Evolutionary conservation across 2,797 vertebrate genomes (phyloP), one percentile per base, ranked within the genome.

Genomic region (Parauchenoglanis ngamensis): DNA sequence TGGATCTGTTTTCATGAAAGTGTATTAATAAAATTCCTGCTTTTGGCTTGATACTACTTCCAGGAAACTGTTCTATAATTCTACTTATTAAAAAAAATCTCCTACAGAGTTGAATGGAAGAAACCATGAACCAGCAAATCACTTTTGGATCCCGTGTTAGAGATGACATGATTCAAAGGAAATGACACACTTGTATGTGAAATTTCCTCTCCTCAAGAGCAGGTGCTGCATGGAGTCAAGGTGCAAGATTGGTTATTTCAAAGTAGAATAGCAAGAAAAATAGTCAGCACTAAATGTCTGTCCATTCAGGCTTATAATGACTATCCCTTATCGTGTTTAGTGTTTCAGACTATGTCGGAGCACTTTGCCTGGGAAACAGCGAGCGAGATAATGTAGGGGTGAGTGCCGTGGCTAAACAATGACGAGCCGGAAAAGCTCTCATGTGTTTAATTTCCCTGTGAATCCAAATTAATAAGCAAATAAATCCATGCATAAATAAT

Each of bases 401-500:
- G 86, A 87, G 87, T 79, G 88, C 77, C 61, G 67, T 54, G 17
- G 61, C 78, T 56, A 76, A 87, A 91, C 86, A 90, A 89, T 85
- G 83, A 79, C 72, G 28, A 79, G 87, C 77, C 81, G 23, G 73
- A 87, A 83, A 31, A 89, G 19, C 70, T 85, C 83, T 87, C 63
- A 81, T 86, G 88, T 87, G 89, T 90, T 90, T 92, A 89, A 90
- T 92, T 91, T 92, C 89, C 86, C 84, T 44, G 78, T 91, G 86
- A 90, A 91, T 90, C 35, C 83, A 88, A 90, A 91, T 91, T 91
- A 92, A 91, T 89, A 88, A 90, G 89, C 84, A 89, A 92, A 90
- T 89, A 90, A 91, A 91, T 88, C 86, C 86, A 91, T 88, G 91
- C 85, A 87, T 90, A 91, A 90, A 92, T 92, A 92, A 92, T 89